Evolutionary conservation across 2,888 invertebrate species (phyloP), one percentile per base, ranked within the genome.

Genomic region (Liodrosophila aerea): DNA sequence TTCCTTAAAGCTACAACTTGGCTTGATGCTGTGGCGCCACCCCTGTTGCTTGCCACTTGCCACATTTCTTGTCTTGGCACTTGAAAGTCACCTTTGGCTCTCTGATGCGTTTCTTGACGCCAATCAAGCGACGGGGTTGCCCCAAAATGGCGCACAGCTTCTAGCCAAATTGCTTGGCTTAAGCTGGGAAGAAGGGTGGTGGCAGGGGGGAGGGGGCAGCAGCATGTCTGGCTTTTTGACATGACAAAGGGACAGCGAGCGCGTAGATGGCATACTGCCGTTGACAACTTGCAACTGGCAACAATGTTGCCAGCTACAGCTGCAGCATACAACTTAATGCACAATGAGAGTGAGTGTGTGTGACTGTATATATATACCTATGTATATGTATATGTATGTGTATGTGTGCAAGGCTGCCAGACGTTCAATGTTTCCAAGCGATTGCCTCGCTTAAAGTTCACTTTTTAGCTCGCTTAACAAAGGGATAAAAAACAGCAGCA

Each of bases 261-360:
- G 29, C 39, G 31, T 31, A 15, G 9, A 30, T 11, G 16, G 18
- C 16, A 9, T 1, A 4, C 7, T 52, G 31, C 22, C 36, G 37
- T 13, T 52, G 47, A 59, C 61, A 63, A 50, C 53, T 51, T 68
- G 73, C 68, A 66, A 56, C 31, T 53, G 40, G 15, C 27, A 58
- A 65, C 64, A 81, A 63, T 76, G 78, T 84, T 81, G 78, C 82
- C 84, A 84, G 81, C 81, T 67, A 69, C 68, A 71, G 67, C 66
- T 49, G 64, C 68, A 71, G 68, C 60, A 67, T 63, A 71, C 71
- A 75, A 61, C 61, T 73, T 56, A 81, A 65, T 84, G 78, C 82
- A 77, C 82, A 76, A 56, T n/a, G n/a, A n/a, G n/a, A n/a, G n/a
- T n/a, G n/a, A n/a, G n/a, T n/a, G n/a, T n/a, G 16, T 7, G 33